A percentile compares a stretch with the other conserved stretches of the same genome.
Conservation (phyloP, 2,113 vertebrate genomes). For the Bothrops jararaca region DNA sequence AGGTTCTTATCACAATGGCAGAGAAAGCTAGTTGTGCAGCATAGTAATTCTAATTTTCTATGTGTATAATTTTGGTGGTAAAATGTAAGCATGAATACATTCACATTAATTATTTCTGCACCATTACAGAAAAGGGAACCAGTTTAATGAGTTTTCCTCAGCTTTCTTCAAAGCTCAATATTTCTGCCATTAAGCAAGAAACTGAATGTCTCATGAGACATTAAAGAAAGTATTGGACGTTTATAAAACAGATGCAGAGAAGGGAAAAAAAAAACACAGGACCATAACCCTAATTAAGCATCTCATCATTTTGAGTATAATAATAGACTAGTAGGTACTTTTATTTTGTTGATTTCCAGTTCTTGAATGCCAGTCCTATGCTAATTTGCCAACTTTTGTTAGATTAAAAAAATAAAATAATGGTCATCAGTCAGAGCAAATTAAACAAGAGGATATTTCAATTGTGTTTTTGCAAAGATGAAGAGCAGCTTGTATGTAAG, state of each 20-base stretch:
- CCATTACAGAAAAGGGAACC: slow-evolving; percentile 11
- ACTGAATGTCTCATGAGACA: slow-evolving; percentile 41
- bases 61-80: background rate
- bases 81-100: slow-evolving; percentile 15
- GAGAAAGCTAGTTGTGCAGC: slow-evolving; percentile 12
- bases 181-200: slow-evolving; percentile 8
- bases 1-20: background rate
- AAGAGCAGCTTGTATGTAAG: background rate
- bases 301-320: slow-evolving; percentile 42
- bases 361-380: slow-evolving; percentile 53
- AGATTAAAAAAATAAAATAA: slow-evolving; percentile 36
- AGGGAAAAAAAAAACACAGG: background rate
- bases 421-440: slow-evolving; percentile 39
- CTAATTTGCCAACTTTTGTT: background rate
- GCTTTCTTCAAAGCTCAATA: slow-evolving; percentile 24
- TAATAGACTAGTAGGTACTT: slow-evolving; percentile 36
- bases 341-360: slow-evolving; percentile 19
- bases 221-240: slow-evolving; percentile 8
- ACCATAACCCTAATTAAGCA: slow-evolving; percentile 7
- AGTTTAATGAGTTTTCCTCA: slow-evolving; percentile 30
- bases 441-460: slow-evolving; percentile 46
- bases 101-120: slow-evolving; percentile 37
- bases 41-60: slow-evolving; percentile 22
- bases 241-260: slow-evolving; percentile 1
- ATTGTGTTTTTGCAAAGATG: slow-evolving; percentile 18